phyloP scores from a whole-genome alignment of 2,888 invertebrate genomes.

The Cantharis nigra region DNA sequence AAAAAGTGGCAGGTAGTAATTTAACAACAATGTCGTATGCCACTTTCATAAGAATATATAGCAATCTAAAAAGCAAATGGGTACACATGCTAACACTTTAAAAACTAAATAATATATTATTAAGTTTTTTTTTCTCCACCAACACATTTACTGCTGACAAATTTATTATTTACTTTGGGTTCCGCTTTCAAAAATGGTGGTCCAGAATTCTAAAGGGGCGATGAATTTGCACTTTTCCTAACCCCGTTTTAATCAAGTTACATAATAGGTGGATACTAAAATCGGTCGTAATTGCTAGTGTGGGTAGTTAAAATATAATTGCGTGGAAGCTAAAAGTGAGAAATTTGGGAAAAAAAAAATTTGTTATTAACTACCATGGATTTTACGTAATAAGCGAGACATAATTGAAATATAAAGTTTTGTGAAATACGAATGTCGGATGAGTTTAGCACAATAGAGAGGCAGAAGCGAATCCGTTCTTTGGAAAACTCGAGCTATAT shows the following conservation, averaged over 20 bases:
- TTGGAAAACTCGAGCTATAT: conserved; percentile 57
- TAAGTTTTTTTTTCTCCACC: conserved; percentile 37
- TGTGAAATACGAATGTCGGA: conserved; percentile 26
- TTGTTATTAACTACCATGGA: neutral
- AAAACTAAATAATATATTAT: conserved; percentile 52
- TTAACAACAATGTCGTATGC: conserved; percentile 48
- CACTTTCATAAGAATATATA: conserved; percentile 45
- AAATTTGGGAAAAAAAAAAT: neutral
- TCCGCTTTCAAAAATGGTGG: conserved; percentile 2
- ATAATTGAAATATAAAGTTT: conserved; percentile 32
- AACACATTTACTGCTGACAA: neutral
- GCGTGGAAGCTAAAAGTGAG: neutral
- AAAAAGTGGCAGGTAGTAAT: conserved; percentile 39
- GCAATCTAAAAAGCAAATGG: conserved; percentile 44
- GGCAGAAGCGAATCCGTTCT: conserved; percentile 52
- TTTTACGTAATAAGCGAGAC: conserved; percentile 18
- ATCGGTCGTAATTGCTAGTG: neutral
- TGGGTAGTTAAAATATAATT: neutral
- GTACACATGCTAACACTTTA: conserved; percentile 49
- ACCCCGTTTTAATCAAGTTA: conserved; percentile 20
- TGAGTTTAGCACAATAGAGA: conserved; percentile 48
- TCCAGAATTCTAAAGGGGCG: conserved; percentile 22
- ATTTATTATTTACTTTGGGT: neutral
- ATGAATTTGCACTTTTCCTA: conserved; percentile 31
- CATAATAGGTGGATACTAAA: neutral